Percentiles rank a stretch among this genome's conserved stretches.
Evolutionary conservation across 2,888 invertebrate genomes (phyloP).

Genomic region (Amblyjoppa fuscipennis): DNA sequence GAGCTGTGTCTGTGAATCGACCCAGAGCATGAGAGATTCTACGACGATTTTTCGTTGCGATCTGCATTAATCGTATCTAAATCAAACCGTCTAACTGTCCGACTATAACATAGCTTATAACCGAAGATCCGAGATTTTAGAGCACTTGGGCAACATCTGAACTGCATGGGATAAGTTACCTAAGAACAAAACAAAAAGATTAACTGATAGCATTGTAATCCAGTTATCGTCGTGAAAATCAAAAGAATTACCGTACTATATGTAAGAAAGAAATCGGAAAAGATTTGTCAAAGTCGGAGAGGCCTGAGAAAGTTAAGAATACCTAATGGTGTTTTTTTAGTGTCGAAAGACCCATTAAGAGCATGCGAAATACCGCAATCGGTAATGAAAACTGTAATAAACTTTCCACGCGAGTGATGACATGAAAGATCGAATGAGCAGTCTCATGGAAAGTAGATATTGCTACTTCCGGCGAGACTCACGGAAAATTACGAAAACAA

Average conservation of each 20-base stretch:
- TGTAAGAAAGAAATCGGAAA: neutral
- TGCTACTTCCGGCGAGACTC: no score
- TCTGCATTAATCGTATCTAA: conserved; percentile 1
- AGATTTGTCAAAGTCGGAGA: neutral
- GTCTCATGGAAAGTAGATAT: no score
- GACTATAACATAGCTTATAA: neutral
- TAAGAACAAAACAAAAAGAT: neutral
- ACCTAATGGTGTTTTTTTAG: neutral
- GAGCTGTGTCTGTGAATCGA: conserved; percentile 75
- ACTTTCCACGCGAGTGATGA: neutral
- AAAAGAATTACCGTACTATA: neutral
- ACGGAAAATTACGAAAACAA: no score
- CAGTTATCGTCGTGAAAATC: neutral
- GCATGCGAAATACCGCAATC: neutral
- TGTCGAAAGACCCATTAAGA: neutral
- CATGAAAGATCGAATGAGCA: no score
- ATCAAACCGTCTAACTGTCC: conserved; percentile 4
- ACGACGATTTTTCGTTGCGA: conserved; percentile 8
- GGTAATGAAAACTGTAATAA: neutral
- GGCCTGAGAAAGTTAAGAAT: neutral
- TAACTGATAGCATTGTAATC: neutral
- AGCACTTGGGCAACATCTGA: neutral
- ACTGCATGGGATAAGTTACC: neutral
- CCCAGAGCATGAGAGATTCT: conserved; percentile 28
- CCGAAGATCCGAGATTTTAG: neutral